These are phyloP conservation scores for Scomber japonicus DNA, from an alignment of 2,113 vertebrate genomes.

Conservation along the genomic window DNA sequence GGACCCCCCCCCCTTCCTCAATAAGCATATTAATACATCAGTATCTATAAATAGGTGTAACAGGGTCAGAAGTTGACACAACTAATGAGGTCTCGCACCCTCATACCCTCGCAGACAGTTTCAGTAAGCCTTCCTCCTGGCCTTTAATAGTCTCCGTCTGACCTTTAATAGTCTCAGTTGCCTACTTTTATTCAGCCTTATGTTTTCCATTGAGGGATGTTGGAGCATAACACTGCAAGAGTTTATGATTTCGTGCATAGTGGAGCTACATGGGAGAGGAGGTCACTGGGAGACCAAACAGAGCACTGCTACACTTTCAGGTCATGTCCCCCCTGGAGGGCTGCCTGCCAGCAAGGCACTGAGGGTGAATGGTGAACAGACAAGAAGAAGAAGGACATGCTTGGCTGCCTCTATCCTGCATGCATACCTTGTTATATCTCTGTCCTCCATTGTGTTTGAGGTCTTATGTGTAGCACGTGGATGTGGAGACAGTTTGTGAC, in stretches of 20 bases:
- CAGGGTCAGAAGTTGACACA: constrained; percentile 7
- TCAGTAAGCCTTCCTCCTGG: constrained; percentile 9
- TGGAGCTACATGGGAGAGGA: constrained; percentile 37
- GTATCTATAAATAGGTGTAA: constrained; percentile 28
- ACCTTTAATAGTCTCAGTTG: constrained; percentile 53
- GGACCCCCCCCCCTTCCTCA: not conserved
- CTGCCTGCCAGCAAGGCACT: constrained; percentile 49
- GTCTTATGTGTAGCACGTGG: constrained; percentile 9
- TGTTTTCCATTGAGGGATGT: constrained; percentile 36
- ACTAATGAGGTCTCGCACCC: constrained; percentile 50
- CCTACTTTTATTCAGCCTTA: constrained; percentile 29
- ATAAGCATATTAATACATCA: constrained; percentile 24
- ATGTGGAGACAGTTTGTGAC: constrained; percentile 18
- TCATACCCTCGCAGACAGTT: constrained; percentile 10
- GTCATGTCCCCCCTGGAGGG: constrained; percentile 51
- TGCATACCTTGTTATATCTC: constrained; percentile 29
- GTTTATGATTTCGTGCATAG: constrained; percentile 51
- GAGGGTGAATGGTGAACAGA: constrained; percentile 47
- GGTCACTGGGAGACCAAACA: constrained; percentile 47
- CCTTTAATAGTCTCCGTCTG: constrained; percentile 14
- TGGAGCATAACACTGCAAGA: not conserved
- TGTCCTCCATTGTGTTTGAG: constrained; percentile 51
- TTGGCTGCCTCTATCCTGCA: constrained; percentile 52
- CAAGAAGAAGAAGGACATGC: constrained; percentile 45
- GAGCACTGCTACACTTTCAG: constrained; percentile 50